Evolutionary conservation across 2,888 invertebrate species (phyloP).

Genomic region (Arge pagana): DNA sequence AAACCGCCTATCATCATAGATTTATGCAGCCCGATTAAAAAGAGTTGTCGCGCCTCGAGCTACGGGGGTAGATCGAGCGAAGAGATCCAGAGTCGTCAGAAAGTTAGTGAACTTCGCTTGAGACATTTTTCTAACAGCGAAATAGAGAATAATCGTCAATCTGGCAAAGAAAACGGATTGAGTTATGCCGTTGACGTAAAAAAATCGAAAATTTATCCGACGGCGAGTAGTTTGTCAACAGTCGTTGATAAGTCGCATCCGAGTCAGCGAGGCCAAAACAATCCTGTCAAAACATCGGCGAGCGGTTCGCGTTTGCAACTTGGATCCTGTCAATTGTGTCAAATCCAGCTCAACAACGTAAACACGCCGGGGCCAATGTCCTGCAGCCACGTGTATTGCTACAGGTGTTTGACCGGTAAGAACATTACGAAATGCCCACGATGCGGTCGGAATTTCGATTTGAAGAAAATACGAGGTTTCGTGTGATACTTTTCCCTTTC

Average conservation of each 20-base stretch:
- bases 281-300: constrained; percentile 24
- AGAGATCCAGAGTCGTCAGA: background rate
- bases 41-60: no score
- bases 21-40: no score
- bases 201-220: background rate
- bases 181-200: background rate
- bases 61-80: no score
- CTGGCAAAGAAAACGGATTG: background rate
- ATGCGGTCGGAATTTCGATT: constrained; percentile 25
- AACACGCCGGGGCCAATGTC: constrained; percentile 22
- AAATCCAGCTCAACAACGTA: constrained; percentile 16
- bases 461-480: constrained; percentile 25
- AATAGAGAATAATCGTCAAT: background rate
- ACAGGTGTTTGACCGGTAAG: constrained; percentile 23
- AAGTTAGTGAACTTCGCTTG: background rate
- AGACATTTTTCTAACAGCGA: background rate
- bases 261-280: constrained; percentile 20
- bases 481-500: background rate
- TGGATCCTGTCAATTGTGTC: constrained; percentile 27
- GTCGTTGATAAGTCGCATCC: background rate
- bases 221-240: background rate
- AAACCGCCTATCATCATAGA: no score
- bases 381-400: constrained; percentile 31
- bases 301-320: no score
- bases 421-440: constrained; percentile 22